Percentiles rank a stretch among this genome's conserved stretches.
Conservation (phyloP, 1,140 invertebrate species). For the Drosophila pruinosa region DNA sequence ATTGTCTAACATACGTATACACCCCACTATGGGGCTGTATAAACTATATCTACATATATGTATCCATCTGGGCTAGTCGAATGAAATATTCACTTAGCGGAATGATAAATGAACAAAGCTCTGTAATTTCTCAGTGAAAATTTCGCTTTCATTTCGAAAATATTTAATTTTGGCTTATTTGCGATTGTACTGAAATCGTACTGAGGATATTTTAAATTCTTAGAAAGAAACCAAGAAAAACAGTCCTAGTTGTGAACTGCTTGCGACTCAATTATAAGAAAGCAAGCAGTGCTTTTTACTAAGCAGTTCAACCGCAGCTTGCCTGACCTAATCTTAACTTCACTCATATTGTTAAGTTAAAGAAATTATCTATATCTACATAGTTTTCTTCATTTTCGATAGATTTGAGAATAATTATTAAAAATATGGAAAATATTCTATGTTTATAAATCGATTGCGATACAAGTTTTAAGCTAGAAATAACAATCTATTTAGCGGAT, state of each 20-base stretch:
- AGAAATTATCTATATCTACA: too few species aligned
- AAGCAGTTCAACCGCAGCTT: too few species aligned
- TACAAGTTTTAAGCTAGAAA: too few species aligned
- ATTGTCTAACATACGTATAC: not conserved
- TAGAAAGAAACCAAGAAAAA: not conserved
- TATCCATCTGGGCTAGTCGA: not conserved
- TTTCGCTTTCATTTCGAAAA: conserved; percentile 51
- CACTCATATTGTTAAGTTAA: too few species aligned
- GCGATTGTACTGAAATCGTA: not conserved
- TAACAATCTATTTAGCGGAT: not conserved
- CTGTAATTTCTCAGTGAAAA: conserved; percentile 63
- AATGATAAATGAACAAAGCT: conserved; percentile 62
- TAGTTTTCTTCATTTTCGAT: too few species aligned
- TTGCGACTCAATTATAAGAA: too few species aligned
- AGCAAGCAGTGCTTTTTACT: too few species aligned
- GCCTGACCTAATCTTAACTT: too few species aligned
- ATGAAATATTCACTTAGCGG: conserved; percentile 39
- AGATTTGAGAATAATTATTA: too few species aligned
- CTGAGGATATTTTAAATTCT: not conserved
- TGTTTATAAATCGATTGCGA: not conserved
- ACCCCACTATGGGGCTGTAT: too few species aligned
- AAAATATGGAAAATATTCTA: too few species aligned
- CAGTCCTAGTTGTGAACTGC: too few species aligned
- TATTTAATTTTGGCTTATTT: conserved; percentile 14
- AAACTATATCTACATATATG: not conserved